Conservation (phyloP, 2,888 invertebrate genomes). For the Hemicrepidius hirtus region DNA sequence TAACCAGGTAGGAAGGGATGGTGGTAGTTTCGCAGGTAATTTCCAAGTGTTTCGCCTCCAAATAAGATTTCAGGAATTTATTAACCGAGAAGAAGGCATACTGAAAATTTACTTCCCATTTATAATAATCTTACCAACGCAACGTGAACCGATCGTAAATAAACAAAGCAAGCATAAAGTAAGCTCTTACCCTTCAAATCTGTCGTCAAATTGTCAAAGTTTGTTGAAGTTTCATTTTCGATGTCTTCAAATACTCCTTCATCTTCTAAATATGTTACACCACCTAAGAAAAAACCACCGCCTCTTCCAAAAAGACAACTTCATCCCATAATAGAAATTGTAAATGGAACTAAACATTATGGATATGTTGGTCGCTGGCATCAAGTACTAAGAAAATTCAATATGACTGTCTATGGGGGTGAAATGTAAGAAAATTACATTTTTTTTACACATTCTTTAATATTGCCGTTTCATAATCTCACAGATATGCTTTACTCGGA, state of each 20-base stretch:
- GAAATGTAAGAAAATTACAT: conserved; percentile 48
- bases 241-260: neutral
- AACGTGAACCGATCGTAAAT: too few relatives aligned
- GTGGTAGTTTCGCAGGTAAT: too few relatives aligned
- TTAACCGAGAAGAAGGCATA: too few relatives aligned
- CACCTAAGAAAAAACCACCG: neutral
- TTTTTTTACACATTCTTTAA: conserved; percentile 27
- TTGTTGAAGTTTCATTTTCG: too few relatives aligned
- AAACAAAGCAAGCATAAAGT: too few relatives aligned
- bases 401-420: conserved; percentile 50
- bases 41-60: too few relatives aligned
- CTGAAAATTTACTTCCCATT: too few relatives aligned
- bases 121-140: too few relatives aligned
- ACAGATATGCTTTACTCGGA: conserved; percentile 54
- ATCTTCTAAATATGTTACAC: neutral
- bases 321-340: conserved; percentile 53
- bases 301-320: conserved; percentile 34
- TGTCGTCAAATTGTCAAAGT: too few relatives aligned
- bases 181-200: too few relatives aligned
- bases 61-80: too few relatives aligned
- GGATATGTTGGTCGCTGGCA: conserved; percentile 49
- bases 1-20: too few relatives aligned
- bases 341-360: conserved; percentile 50
- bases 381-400: conserved; percentile 48
- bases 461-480: neutral